Conservation (phyloP, 2,797 vertebrate genomes). For the Kryptopterus vitreolus region DNA sequence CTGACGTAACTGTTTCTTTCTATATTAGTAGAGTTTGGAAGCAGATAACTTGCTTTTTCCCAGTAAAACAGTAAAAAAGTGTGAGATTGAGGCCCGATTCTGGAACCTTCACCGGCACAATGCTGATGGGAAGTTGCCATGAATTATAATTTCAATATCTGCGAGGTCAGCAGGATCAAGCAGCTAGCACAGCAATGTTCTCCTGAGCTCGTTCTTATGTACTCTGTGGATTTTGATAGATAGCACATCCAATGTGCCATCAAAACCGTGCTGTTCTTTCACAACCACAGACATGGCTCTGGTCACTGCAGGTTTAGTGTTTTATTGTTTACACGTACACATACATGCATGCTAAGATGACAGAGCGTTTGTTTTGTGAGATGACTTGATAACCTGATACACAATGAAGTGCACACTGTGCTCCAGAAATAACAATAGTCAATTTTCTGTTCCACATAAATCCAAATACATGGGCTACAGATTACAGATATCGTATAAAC, state of each 20-base stretch:
- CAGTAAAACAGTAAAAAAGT: not conserved
- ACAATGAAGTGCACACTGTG: not conserved
- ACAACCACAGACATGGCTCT: not conserved
- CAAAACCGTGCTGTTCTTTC: not conserved
- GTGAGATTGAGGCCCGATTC: not conserved
- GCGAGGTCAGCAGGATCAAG: constrained; percentile 44
- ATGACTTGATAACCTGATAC: not conserved
- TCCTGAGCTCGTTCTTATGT: constrained; percentile 20
- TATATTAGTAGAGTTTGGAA: not conserved
- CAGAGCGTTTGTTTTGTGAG: not conserved
- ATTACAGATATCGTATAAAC: not conserved
- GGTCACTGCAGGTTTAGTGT: not conserved
- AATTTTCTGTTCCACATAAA: constrained; percentile 5
- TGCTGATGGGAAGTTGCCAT: not conserved
- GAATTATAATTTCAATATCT: constrained; percentile 15
- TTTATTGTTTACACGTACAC: constrained; percentile 1
- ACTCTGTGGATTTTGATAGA: constrained; percentile 5
- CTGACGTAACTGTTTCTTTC: not conserved
- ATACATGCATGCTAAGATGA: not conserved
- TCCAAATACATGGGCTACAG: not conserved
- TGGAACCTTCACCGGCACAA: not conserved
- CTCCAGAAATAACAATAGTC: not conserved
- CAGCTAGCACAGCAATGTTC: constrained; percentile 36
- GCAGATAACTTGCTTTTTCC: not conserved
- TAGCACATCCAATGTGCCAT: not conserved